Evolutionary conservation across 2,888 invertebrate genomes (phyloP), one percentile per base, ranked within the genome.

Genomic region (Cryptus armator): DNA sequence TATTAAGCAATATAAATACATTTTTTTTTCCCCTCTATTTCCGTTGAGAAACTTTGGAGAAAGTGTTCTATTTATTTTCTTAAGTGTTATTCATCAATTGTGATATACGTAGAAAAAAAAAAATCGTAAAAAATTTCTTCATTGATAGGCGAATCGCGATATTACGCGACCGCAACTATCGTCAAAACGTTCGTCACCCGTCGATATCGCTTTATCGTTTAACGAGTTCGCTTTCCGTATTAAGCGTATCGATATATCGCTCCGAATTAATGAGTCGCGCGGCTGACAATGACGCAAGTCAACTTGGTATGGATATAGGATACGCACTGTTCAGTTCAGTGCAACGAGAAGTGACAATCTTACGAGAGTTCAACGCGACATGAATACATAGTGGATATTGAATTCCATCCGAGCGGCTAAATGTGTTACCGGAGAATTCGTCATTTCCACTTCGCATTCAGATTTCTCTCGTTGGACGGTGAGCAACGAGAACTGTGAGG

Each of bases 341-440:
- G 16, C 48, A 29, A 44, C 53, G 67, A 72, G 12, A 70, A 75
- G 59, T 77, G 29, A 78, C 32, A 48, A 53, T 24, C 84, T 74
- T 56, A 51, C 72, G 81, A 37, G 77, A 66, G 43, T 51, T 68
- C n/a, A 74, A 78, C 79, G 83, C 48, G 32, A 32, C 77, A 16
- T 44, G 84, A 84, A 84, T 84, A 84, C 77, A 72, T 66, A 84
- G 68, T 77, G 44, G 37, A 62, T 68, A 68, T 67, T 77, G 59
- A 84, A 84, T 81, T 81, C 84, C 71, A 76, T 51, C 29, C 71
- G 48, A 37, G 32, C 64, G 32, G 19, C 75, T 75, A 12, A 75
- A 75, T 70, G 48, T 12, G 12, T 56, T 72, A 24, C 68, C 68
- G 32, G 59, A 48, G 68, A 53, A 79, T 67, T 70, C 62, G 62